These are phyloP conservation scores for Drosophila baimaii DNA, from an alignment of 1,140 invertebrate genomes.

Conservation along the genomic window DNA sequence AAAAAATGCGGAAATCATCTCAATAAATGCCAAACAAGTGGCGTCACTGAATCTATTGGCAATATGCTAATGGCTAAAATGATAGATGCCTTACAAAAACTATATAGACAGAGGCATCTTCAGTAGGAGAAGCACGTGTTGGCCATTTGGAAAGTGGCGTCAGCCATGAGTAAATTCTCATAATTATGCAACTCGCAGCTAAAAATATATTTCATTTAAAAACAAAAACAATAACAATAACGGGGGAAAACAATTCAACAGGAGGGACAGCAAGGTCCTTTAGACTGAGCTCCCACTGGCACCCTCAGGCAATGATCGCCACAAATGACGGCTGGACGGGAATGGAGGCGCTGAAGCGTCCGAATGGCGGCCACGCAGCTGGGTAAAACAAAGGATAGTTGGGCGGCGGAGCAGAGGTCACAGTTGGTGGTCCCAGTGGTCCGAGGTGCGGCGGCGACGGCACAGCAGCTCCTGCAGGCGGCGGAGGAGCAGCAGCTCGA, in stretches of 20 bases:
- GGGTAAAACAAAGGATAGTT: conserved; percentile 56
- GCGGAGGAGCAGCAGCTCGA: conserved; percentile 49
- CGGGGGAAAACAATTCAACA: conserved; percentile 24
- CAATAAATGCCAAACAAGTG: conserved; percentile 14
- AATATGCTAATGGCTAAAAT: conserved; percentile 13
- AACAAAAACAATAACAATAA: conserved; percentile 24
- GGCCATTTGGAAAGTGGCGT: conserved; percentile 34
- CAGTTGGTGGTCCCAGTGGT: conserved; percentile 18
- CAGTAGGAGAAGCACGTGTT: conserved; percentile 40
- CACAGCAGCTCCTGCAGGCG: conserved; percentile 24
- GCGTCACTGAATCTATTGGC: conserved; percentile 29
- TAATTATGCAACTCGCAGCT: conserved; percentile 22
- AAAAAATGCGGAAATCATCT: conserved; percentile 20
- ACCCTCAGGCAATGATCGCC: conserved; percentile 1
- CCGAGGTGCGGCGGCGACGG: conserved; percentile 14
- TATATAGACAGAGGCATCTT: background rate
- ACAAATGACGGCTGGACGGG: conserved; percentile 7
- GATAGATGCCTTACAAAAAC: background rate
- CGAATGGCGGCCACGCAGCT: conserved; percentile 77
- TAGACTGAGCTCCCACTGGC: background rate
- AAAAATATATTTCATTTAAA: conserved; percentile 34
- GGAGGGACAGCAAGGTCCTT: conserved; percentile 32
- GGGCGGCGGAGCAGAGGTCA: conserved; percentile 50
- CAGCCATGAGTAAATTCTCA: conserved; percentile 7
- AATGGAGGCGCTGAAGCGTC: conserved; percentile 47